Evolutionary conservation across 2,888 invertebrate species (phyloP), one percentile per base, ranked within the genome.

Genomic region (Aleiodes alternator): DNA sequence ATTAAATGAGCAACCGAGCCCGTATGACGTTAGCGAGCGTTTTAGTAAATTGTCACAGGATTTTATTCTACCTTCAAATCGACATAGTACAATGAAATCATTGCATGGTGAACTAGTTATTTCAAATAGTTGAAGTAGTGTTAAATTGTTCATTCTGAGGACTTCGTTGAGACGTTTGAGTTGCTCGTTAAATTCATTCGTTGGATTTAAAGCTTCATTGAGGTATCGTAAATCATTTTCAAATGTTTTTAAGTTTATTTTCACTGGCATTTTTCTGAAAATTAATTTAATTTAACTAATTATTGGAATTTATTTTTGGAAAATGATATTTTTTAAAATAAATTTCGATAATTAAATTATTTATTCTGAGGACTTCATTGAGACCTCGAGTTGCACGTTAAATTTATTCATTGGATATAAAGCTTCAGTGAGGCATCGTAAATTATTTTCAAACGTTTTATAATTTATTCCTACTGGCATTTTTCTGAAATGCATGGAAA

Each of bases 1-100:
- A 72, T 86, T 84, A 68, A 86, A 83, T 4, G 84, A 80, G 57
- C 85, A 85, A 70, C 84, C 86, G 57, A 81, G 70, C 2, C 84
- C 84, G 59, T 80, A 80, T 23, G 80, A 75, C 3, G 85, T 82
- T 9, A 81, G 51, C 12, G 80, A 79, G 5, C 74, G 76, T 14
- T 79, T 64, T 43, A 85, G 74, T 6, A 83, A 43, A 5, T 61
- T 69, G 1, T 80, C 76, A 78, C 86, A 86, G 4, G 82, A 72
- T 11, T 78, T 72, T 29, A 64, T 76, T 5, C 72, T 72, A 16
- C 81, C 82, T n/a, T 85, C 83, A 69, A 79, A 83, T 38, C 74
- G 75, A 70, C 86, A 86, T 55, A 81, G 78, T 8, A 84, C 69
- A 55, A 86, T 23, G 34, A 82, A 78, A 68, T 86, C 84, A 29